Conservation (phyloP, 2,888 invertebrate genomes). For the Abscondita cerata region DNA sequence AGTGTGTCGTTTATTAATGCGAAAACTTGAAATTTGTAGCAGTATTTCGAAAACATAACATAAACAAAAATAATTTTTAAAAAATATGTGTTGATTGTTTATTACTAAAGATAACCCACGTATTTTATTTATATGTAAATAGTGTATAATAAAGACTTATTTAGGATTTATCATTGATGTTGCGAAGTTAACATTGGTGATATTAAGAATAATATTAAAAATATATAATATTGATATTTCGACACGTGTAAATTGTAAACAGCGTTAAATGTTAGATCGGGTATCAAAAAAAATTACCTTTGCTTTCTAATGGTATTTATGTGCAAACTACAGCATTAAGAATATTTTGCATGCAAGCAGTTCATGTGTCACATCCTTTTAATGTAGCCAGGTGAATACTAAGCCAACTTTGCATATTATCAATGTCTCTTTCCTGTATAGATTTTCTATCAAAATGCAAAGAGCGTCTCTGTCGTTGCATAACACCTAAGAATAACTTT, state of each 20-base stretch:
- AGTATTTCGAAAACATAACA: constrained; percentile 1
- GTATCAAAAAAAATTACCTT: not conserved
- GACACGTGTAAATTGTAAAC: not conserved
- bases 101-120: constrained; percentile 15
- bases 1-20: not conserved
- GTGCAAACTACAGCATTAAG: constrained; percentile 30
- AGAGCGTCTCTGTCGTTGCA: constrained; percentile 39
- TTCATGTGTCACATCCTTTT: constrained; percentile 49
- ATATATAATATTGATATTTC: not conserved
- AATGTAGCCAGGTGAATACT: constrained; percentile 47
- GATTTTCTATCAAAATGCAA: constrained; percentile 37
- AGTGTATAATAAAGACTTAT: not conserved
- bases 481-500: constrained; percentile 38
- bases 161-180: not conserved
- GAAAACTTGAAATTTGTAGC: constrained; percentile 4
- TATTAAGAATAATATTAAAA: not conserved
- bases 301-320: constrained; percentile 24
- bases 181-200: constrained; percentile 4
- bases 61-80: constrained; percentile 1
- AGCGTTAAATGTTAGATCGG: too few relatives aligned
- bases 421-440: constrained; percentile 47
- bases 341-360: constrained; percentile 49
- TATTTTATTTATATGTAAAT: constrained; percentile 21
- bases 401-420: constrained; percentile 48
- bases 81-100: constrained; percentile 23